Conservation (phyloP, 2,888 invertebrate species). For the Drosophila vallismaia region DNA sequence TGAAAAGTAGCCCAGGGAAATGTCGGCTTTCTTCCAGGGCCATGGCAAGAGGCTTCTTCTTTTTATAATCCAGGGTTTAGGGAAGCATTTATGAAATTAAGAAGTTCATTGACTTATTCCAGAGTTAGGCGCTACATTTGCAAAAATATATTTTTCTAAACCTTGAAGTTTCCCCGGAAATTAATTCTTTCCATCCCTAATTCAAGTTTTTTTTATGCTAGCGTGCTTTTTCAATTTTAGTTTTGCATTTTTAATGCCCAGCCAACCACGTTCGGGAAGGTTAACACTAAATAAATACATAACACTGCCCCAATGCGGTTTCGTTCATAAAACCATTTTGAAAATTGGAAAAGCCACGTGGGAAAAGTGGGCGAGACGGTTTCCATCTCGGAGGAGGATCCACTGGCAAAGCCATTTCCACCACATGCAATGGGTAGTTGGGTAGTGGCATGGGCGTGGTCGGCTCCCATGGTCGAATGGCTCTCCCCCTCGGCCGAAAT, state of each 20-base stretch:
- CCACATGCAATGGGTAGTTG: slow-evolving; percentile 32
- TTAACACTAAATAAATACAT: slow-evolving; percentile 51
- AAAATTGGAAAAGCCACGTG: slow-evolving; percentile 44
- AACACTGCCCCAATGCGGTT: slow-evolving; percentile 29
- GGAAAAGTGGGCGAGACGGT: not conserved
- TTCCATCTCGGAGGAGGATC: not conserved
- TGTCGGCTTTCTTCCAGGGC: slow-evolving; percentile 1
- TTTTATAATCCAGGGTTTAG: not conserved
- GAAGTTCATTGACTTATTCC: not conserved
- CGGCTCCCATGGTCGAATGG: slow-evolving; percentile 17
- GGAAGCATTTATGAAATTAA: slow-evolving; percentile 1
- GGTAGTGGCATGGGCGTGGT: not conserved
- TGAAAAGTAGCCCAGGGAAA: not conserved
- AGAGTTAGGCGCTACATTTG: too few relatives aligned
- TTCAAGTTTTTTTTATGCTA: not conserved
- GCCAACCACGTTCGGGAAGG: slow-evolving; percentile 14
- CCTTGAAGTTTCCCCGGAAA: too few relatives aligned
- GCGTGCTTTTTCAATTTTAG: slow-evolving; percentile 6
- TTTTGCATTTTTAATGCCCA: slow-evolving; percentile 36
- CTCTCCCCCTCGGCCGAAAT: not conserved
- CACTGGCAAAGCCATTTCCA: slow-evolving; percentile 13
- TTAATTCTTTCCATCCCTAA: not conserved
- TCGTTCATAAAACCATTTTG: slow-evolving; percentile 40
- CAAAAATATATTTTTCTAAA: too few relatives aligned
- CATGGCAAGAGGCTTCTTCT: not conserved